Evolutionary conservation across 2,113 vertebrate species (phyloP).

Genomic region (Lagopus muta): DNA sequence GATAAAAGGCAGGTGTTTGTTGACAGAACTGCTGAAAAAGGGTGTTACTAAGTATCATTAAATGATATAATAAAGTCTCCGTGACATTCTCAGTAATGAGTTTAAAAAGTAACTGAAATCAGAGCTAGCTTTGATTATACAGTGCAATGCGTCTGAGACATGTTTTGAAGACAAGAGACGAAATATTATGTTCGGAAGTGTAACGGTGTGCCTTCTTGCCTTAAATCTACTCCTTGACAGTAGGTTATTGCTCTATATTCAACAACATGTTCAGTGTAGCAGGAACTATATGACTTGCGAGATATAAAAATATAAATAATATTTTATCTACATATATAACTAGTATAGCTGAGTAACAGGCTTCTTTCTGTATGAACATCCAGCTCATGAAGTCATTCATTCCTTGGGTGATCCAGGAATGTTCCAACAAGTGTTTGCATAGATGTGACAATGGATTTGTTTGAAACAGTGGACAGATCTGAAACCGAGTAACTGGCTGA

Average conservation of each 20-base stretch:
- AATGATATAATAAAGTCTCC: not conserved
- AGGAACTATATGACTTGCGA: not conserved
- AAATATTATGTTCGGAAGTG: not conserved
- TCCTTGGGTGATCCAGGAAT: not conserved
- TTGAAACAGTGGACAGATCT: not conserved
- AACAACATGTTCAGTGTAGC: not conserved
- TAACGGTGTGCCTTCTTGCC: not conserved
- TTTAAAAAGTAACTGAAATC: not conserved
- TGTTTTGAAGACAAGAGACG: not conserved
- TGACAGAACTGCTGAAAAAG: not conserved
- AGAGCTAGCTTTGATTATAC: not conserved
- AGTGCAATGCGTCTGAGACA: not conserved
- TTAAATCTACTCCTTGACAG: not conserved
- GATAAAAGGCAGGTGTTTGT: not conserved
- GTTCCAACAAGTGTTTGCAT: not conserved
- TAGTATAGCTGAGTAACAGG: not conserved
- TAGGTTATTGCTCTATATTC: not conserved
- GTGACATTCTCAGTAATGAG: not conserved
- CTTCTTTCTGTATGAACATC: not conserved
- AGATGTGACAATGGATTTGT: not conserved
- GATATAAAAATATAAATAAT: not conserved
- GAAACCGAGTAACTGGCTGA: not conserved
- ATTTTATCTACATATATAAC: not conserved
- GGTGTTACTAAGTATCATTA: not conserved
- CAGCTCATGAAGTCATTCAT: not conserved